Percentiles rank a stretch among this genome's conserved stretches.
phyloP scores from a whole-genome alignment of 2,888 invertebrate genomes.

The Spisula solida region DNA sequence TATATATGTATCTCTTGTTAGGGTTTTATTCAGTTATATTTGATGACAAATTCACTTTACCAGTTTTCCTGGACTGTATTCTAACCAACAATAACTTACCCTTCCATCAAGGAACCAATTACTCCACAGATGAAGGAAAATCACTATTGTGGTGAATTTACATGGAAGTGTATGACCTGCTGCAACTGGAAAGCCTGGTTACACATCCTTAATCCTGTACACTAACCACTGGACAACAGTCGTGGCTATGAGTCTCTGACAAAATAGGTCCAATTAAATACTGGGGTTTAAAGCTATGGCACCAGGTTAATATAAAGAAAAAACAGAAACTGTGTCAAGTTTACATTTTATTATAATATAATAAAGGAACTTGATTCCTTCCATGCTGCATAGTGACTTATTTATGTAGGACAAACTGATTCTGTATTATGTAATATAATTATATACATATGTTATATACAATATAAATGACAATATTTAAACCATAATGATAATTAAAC shows the following conservation, averaged over 20 bases:
- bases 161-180: too few species aligned
- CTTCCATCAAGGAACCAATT: too few species aligned
- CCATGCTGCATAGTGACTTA: constrained; percentile 3
- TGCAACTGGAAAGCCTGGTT: too few species aligned
- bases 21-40: too few species aligned
- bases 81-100: not conserved
- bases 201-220: too few species aligned
- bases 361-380: constrained; percentile 7
- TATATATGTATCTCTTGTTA: too few species aligned
- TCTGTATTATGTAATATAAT: constrained; percentile 5
- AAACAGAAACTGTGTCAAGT: not conserved
- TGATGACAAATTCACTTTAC: too few species aligned
- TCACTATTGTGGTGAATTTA: too few species aligned
- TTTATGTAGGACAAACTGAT: not conserved
- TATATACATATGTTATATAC: constrained; percentile 6
- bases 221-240: not conserved
- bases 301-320: too few species aligned
- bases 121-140: too few species aligned
- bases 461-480: not conserved
- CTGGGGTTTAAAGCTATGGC: not conserved
- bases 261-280: not conserved
- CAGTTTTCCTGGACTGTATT: not conserved
- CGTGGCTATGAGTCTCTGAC: not conserved
- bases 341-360: constrained; percentile 26
- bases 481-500: not conserved